phyloP scores from a whole-genome alignment of 2,888 invertebrate species.

The Brachypalpus laphriformis region DNA sequence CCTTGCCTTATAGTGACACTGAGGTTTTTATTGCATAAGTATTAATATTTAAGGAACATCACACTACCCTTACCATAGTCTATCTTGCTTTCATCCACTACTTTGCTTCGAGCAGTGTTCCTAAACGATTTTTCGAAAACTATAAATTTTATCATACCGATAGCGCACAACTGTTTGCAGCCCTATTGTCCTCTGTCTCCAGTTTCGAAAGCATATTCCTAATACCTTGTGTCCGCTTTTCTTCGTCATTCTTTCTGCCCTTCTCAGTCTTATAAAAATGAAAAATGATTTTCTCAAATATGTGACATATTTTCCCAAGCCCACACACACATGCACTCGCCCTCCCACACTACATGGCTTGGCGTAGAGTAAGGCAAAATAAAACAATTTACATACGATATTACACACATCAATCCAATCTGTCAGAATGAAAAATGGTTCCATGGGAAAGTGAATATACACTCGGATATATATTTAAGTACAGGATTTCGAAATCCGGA shows the following conservation, averaged over 20 bases:
- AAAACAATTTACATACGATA: constrained; percentile 78
- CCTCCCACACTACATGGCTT: neutral
- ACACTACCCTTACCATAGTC: no score
- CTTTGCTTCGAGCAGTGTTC: neutral
- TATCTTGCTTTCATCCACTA: no score
- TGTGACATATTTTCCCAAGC: constrained; percentile 74
- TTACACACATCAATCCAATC: constrained; percentile 76
- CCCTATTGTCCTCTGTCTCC: neutral
- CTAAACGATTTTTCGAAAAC: neutral
- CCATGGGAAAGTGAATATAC: constrained; percentile 54
- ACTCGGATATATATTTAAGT: constrained; percentile 13
- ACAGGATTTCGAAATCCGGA: constrained; percentile 7
- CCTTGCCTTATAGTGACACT: no score
- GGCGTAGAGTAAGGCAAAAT: constrained; percentile 55
- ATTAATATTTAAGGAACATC: neutral
- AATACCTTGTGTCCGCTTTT: constrained; percentile 12
- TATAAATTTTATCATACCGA: neutral
- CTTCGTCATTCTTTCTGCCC: neutral
- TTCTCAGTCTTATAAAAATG: constrained; percentile 68
- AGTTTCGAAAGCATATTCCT: neutral
- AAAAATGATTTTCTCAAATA: constrained; percentile 75
- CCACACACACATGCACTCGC: neutral
- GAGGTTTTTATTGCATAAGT: neutral
- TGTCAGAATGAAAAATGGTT: constrained; percentile 76
- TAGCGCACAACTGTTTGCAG: no score